Evolutionary conservation across 2,888 invertebrate genomes (phyloP).

Genomic region (Neocrepidodera transversa): DNA sequence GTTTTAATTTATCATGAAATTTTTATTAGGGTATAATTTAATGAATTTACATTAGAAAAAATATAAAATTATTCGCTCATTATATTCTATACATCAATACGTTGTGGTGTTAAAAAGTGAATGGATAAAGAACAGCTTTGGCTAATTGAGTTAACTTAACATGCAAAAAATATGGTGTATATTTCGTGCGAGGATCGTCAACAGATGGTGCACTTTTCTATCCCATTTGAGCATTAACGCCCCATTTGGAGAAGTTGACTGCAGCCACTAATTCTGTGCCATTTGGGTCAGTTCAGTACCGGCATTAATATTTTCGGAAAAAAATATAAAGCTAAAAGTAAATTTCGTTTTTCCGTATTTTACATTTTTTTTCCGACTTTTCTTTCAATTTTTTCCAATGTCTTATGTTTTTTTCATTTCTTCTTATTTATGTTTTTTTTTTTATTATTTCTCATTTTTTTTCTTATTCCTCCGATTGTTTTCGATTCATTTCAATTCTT

Average conservation of each 20-base stretch:
- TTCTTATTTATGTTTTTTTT: no score
- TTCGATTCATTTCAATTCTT: not conserved
- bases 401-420: no score
- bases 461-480: not conserved
- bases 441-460: no score
- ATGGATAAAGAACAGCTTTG: slow-evolving; percentile 38
- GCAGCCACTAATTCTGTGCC: slow-evolving; percentile 48
- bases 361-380: no score
- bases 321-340: no score
- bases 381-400: no score
- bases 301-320: slow-evolving; percentile 1
- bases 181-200: slow-evolving; percentile 57
- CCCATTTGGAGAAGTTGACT: slow-evolving; percentile 46
- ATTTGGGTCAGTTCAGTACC: slow-evolving; percentile 46
- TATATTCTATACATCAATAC: slow-evolving; percentile 11
- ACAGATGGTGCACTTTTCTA: slow-evolving; percentile 63
- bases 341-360: no score
- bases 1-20: slow-evolving; percentile 28
- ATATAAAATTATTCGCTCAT: no score
- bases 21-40: no score
- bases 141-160: slow-evolving; percentile 53
- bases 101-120: slow-evolving; percentile 26
- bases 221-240: slow-evolving; percentile 63
- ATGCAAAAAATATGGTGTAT: slow-evolving; percentile 52
- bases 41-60: no score